Percentiles rank a stretch among this genome's conserved stretches.
Evolutionary conservation across 2,888 invertebrate species (phyloP).

Genomic region (Ophion ventricosus): DNA sequence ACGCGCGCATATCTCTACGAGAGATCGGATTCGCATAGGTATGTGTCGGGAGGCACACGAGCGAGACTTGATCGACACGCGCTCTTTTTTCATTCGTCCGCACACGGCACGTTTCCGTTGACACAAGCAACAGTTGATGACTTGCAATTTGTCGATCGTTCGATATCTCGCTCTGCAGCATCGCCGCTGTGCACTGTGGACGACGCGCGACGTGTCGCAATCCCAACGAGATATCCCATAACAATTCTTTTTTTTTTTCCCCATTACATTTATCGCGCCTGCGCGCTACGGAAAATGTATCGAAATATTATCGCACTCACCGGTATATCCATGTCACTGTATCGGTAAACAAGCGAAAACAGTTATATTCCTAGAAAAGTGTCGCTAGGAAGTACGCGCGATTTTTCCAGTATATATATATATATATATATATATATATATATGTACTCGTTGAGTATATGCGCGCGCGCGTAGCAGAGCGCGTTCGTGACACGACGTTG

Average conservation of each 20-base stretch:
- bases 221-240: not conserved
- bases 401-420: not conserved
- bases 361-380: not conserved
- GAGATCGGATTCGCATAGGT: no score
- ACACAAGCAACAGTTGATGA: slow-evolving; percentile 30
- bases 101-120: not conserved
- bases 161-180: not conserved
- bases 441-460: not conserved
- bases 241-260: not conserved
- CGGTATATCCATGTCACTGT: slow-evolving; percentile 53
- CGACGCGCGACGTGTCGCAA: not conserved
- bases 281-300: not conserved
- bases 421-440: not conserved
- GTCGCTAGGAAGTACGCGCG: not conserved
- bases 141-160: slow-evolving; percentile 51
- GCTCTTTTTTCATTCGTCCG: not conserved
- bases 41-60: no score
- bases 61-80: not conserved
- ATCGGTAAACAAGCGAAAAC: not conserved
- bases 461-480: not conserved
- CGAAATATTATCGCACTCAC: slow-evolving; percentile 44
- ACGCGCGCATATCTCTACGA: not conserved
- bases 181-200: not conserved
- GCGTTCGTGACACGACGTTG: not conserved
- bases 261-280: not conserved